Evolutionary conservation across 2,797 vertebrate genomes (phyloP).

Genomic region (Podarcis lilfordi): DNA sequence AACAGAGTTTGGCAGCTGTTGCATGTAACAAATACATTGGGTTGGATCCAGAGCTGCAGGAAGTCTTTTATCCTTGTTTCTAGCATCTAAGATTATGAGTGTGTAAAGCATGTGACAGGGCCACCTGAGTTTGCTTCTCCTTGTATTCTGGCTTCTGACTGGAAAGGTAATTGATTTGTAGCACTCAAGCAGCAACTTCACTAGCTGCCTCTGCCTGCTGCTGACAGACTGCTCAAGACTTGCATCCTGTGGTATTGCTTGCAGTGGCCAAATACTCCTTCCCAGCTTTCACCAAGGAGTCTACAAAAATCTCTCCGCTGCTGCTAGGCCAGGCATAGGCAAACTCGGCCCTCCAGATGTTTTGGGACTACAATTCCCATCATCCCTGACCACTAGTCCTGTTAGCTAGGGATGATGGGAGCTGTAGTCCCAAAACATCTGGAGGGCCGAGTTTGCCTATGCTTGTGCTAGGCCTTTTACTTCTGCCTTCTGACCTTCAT

Average conservation of each 20-base stretch:
- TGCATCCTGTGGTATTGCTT: neutral
- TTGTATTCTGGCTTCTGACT: neutral
- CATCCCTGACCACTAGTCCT: too few species aligned
- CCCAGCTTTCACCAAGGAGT: neutral
- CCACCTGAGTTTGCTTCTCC: neutral
- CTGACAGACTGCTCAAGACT: neutral
- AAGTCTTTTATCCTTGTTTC: slow-evolving; percentile 23
- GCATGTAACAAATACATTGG: neutral
- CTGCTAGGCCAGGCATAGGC: neutral
- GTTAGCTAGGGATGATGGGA: too few species aligned
- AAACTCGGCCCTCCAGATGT: too few species aligned
- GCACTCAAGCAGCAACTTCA: neutral
- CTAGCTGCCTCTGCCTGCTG: neutral
- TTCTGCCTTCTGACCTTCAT: neutral
- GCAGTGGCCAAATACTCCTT: neutral
- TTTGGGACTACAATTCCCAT: too few species aligned
- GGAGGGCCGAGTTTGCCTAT: too few species aligned
- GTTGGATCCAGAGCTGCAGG: neutral
- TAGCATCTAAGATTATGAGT: neutral
- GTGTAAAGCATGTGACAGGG: neutral
- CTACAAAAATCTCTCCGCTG: neutral
- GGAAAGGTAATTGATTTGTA: neutral
- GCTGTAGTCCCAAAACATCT: too few species aligned
- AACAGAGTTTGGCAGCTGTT: neutral
- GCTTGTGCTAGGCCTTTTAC: neutral